phyloP scores from a whole-genome alignment of 1,140 invertebrate species.

The Maniola jurtina region DNA sequence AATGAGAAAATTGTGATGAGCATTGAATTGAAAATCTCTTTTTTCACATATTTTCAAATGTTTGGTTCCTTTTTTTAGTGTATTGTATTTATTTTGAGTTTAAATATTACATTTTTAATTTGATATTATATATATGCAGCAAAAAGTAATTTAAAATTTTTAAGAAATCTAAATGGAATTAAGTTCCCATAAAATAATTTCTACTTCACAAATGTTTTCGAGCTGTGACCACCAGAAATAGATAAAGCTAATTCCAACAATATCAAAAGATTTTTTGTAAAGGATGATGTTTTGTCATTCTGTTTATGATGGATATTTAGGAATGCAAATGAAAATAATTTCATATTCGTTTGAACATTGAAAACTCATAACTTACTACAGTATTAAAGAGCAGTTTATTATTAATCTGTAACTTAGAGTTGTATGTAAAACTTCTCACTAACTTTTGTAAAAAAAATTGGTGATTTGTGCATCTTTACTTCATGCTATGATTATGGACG shows the following conservation, averaged over 20 bases:
- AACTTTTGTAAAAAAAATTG: conserved; percentile 70
- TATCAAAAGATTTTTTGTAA: neutral
- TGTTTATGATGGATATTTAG: neutral
- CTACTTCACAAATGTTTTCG: conserved; percentile 1
- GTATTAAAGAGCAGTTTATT: conserved; percentile 61
- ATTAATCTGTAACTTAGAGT: conserved; percentile 65
- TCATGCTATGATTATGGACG: conserved; percentile 75
- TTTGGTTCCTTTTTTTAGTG: conserved; percentile 45
- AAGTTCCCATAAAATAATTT: conserved; percentile 63
- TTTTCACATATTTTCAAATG: conserved; percentile 78
- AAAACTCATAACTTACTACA: conserved; percentile 55
- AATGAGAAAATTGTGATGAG: conserved; percentile 60
- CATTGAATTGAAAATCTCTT: conserved; percentile 61
- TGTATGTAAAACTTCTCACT: conserved; percentile 72
- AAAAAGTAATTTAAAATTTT: conserved; percentile 20
- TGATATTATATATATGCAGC: conserved; percentile 12
- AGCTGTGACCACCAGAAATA: conserved; percentile 30
- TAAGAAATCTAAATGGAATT: conserved; percentile 67
- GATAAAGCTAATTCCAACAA: conserved; percentile 35
- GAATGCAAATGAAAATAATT: neutral
- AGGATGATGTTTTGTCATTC: neutral
- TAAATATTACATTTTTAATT: conserved; percentile 4
- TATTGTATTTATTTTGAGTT: conserved; percentile 24
- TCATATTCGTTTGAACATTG: neutral
- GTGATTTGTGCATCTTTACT: conserved; percentile 73